Conservation (phyloP, 1,140 invertebrate species). For the Neodiprion lecontei region DNA sequence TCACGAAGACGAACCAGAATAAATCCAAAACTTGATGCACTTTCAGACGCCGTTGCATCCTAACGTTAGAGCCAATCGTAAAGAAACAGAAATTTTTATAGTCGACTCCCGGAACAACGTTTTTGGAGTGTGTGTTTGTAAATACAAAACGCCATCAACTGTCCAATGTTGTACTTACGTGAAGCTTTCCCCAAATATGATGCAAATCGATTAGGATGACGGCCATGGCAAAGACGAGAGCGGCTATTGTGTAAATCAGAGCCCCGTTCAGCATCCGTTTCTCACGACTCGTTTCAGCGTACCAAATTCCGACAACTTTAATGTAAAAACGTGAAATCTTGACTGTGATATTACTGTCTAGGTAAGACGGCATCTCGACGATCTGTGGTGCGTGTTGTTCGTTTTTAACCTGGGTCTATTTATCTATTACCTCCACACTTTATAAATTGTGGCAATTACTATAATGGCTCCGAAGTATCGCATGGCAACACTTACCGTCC, state of each 20-base stretch:
- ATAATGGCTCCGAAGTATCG: background rate
- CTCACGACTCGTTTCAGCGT: background rate
- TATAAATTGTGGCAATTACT: background rate
- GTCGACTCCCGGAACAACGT: no score
- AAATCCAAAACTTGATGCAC: no score
- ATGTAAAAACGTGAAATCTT: background rate
- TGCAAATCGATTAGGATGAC: background rate
- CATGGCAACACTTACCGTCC: background rate
- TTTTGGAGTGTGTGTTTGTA: no score
- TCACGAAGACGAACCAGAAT: no score
- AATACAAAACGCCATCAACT: no score
- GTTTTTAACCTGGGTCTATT: background rate
- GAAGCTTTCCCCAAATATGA: background rate
- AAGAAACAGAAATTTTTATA: no score
- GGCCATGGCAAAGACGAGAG: background rate
- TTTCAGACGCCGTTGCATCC: no score
- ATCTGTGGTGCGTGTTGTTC: background rate
- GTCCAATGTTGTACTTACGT: background rate
- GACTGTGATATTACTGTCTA: background rate
- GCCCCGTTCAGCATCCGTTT: background rate
- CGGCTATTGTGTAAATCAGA: background rate
- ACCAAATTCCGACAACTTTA: slow-evolving; percentile 4
- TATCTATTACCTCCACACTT: background rate
- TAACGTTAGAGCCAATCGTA: no score
- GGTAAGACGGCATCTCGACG: background rate